Conservation (phyloP, 2,888 invertebrate genomes). For the Drosophila tripunctata region DNA sequence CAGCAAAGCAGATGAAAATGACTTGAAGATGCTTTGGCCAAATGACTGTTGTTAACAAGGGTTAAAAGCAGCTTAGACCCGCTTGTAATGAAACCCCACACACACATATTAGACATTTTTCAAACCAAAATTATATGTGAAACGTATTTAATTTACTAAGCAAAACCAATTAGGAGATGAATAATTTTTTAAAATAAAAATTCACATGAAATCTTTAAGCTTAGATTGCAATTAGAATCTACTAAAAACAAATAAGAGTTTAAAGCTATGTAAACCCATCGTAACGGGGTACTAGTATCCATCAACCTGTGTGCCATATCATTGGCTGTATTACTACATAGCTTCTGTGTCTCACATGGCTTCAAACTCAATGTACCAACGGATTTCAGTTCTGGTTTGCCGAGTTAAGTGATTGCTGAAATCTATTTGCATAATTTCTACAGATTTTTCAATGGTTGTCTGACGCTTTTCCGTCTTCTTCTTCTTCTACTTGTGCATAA, state of each 20-base stretch:
- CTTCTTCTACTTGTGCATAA: constrained; percentile 30
- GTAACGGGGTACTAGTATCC: no score
- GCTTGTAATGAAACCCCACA: neutral
- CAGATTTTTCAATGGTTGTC: constrained; percentile 77
- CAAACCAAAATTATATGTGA: no score
- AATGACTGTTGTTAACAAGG: constrained; percentile 1
- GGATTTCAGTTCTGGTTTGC: constrained; percentile 21
- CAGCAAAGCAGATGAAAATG: neutral
- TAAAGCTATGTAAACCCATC: no score
- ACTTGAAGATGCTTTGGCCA: constrained; percentile 4
- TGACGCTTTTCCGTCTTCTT: constrained; percentile 7
- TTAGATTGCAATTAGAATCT: no score
- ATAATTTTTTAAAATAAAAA: no score
- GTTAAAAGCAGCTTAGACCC: neutral
- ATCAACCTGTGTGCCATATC: constrained; percentile 34
- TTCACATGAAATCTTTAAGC: no score
- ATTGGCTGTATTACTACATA: constrained; percentile 24
- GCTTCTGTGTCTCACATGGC: constrained; percentile 9
- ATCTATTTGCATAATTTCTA: constrained; percentile 79
- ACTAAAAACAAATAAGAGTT: no score
- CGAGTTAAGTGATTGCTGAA: constrained; percentile 77
- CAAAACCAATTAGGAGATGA: no score
- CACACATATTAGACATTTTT: neutral
- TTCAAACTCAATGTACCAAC: constrained; percentile 15
- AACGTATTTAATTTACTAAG: no score